phyloP scores from a whole-genome alignment of 2,113 vertebrate genomes.

The Mustela lutreola region DNA sequence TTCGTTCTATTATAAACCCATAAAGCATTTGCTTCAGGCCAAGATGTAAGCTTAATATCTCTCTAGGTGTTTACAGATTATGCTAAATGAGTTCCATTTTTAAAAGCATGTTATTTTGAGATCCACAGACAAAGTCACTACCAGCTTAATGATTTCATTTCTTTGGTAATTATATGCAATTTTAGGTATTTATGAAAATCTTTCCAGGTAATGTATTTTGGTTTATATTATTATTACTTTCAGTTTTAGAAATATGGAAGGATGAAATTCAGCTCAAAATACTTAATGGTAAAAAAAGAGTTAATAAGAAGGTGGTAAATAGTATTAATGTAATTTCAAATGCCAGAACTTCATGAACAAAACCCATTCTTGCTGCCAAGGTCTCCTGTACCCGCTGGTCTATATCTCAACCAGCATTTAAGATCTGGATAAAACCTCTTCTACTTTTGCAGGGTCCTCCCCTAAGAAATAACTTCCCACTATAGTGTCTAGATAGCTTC shows the following conservation, averaged over 20 bases:
- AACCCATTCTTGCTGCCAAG: too few species aligned
- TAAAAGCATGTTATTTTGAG: background rate
- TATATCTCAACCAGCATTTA: background rate
- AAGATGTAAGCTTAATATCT: background rate
- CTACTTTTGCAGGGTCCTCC: too few species aligned
- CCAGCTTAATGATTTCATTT: background rate
- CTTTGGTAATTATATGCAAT: background rate
- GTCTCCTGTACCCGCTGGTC: fast-evolving
- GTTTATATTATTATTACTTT: background rate
- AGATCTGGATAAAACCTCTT: background rate
- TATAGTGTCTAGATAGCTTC: fast-evolving
- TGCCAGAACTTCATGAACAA: fast-evolving
- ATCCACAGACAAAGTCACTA: background rate
- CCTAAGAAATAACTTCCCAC: too few species aligned
- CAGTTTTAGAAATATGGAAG: background rate
- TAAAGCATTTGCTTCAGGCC: background rate
- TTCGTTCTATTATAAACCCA: background rate
- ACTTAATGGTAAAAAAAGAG: background rate
- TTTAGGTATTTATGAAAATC: background rate
- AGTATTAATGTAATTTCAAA: background rate
- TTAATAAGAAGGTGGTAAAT: background rate
- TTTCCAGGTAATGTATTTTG: background rate
- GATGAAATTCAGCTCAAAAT: background rate
- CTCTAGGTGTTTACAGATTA: background rate
- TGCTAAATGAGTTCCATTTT: background rate